phyloP scores from a whole-genome alignment of 2,888 invertebrate species.

The Petrolisthes manimaculis region DNA sequence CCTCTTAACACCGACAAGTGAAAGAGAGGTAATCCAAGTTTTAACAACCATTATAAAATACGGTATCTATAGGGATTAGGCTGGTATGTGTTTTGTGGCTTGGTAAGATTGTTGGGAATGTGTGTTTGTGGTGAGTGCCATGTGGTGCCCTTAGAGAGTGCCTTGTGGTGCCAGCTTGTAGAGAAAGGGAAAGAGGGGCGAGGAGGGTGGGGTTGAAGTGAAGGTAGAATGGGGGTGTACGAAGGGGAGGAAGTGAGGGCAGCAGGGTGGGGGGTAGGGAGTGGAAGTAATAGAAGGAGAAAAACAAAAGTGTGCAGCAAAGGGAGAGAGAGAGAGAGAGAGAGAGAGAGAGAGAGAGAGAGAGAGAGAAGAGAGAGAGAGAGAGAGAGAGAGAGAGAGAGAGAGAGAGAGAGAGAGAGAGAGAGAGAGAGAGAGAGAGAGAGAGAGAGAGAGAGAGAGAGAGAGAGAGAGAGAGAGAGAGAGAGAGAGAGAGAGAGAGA shows the following conservation, averaged over 20 bases:
- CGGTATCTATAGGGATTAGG: too few relatives aligned
- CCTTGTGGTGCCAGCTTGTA: too few relatives aligned
- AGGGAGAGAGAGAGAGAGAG: not conserved
- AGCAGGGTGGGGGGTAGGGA: not conserved
- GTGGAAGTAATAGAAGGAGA: not conserved
- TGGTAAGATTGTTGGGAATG: too few relatives aligned
- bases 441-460: slow-evolving; percentile 2
- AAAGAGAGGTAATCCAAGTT: too few relatives aligned
- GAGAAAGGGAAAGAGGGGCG: not conserved
- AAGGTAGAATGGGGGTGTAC: not conserved
- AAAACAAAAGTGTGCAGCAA: not conserved
- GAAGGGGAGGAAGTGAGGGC: not conserved
- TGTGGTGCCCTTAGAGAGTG: too few relatives aligned
- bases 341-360: slow-evolving; percentile 20
- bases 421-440: not conserved
- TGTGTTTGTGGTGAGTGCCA: too few relatives aligned
- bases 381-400: slow-evolving; percentile 10
- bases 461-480: slow-evolving; percentile 20
- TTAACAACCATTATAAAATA: too few relatives aligned
- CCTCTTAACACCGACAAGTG: too few relatives aligned
- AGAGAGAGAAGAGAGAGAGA: not conserved
- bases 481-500: not conserved
- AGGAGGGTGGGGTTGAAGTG: not conserved
- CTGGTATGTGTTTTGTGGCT: too few relatives aligned
- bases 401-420: slow-evolving; percentile 16